Base-by-base conservation (phyloP, 2,113 vertebrate genomes). In the Toxostoma redivivum region DNA sequence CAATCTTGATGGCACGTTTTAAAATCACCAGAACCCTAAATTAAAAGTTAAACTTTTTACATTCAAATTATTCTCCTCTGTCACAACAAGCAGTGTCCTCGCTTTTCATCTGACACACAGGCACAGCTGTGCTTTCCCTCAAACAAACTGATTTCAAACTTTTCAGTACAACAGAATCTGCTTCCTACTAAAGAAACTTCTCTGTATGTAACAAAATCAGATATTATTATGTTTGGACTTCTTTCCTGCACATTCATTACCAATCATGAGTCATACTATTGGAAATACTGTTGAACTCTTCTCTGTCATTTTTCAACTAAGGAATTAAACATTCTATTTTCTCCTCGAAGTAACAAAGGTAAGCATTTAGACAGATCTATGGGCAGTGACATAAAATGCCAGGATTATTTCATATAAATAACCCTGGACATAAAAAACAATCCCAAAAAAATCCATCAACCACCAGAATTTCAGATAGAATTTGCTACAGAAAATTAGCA, bases 381-480 rank as follows among this genome's bases (percentile, higher is more conserved):
- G 5, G 22, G 25, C 6, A 48, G 20, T 6, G 24, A 82, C 10
- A 84, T 11, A 74, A 82, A 77, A 73, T 6, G 2, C 4, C 35
- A 84, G 3, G 11, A 53, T 73, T 73, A 78, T 58, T 78, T 80
- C 0, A 44, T 20, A 56, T 53, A 33, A 78, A 76, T 47, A 81
- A 30, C 3, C 3, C 9, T 60, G 16, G 40, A 15, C 13, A 62
- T 48, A 83, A 15, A 40, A 67, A n/a, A 5, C 5, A 53, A 30
- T 2, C 11, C 5, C 2, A 0, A 27, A 42, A 57, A 66, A 20
- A 2, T 12, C 22, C 19, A 10, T 7, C 30, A 47, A 38, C 4
- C 11, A 76, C 9, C 23, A 62, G 31, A 80, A 76, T 48, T 61
- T 79, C 42, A 78, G 30, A 31, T 9, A 18, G 17, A 71, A 45